Evolutionary conservation across 2,113 vertebrate species (phyloP).

Genomic region (Mugil cephalus): DNA sequence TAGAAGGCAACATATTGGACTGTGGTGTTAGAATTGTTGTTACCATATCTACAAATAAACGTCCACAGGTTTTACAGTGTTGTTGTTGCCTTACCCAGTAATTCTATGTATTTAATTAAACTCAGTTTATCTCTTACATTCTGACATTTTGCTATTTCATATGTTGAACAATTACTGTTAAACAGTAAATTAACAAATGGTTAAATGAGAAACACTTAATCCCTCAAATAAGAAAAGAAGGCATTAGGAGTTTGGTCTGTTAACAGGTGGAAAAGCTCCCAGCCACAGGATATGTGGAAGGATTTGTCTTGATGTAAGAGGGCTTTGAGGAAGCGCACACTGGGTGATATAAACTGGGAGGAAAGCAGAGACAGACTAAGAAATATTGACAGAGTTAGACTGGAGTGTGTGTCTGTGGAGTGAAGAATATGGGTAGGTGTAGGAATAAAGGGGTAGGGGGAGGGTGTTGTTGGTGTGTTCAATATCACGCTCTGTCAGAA

Average conservation of each 20-base stretch:
- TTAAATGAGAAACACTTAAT: slow-evolving; percentile 19
- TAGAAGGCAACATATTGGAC: no score
- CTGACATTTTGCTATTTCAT: no score
- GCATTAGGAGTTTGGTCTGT: slow-evolving; percentile 6
- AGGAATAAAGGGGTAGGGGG: not conserved
- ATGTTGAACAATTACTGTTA: no score
- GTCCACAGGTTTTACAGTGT: no score
- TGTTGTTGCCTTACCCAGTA: not conserved
- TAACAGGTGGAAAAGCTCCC: slow-evolving; percentile 6
- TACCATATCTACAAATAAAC: no score
- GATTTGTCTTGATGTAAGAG: slow-evolving; percentile 34
- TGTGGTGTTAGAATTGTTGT: no score
- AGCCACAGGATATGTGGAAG: slow-evolving; percentile 22
- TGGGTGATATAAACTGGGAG: slow-evolving; percentile 28
- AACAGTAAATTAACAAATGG: not conserved
- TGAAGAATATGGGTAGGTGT: slow-evolving; percentile 45
- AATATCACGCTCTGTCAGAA: slow-evolving; percentile 70
- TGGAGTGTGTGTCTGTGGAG: slow-evolving; percentile 48
- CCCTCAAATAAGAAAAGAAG: slow-evolving; percentile 14
- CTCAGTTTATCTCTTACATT: no score
- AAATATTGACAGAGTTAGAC: slow-evolving; percentile 59
- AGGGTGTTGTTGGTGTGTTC: slow-evolving; percentile 57
- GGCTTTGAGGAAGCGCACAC: slow-evolving; percentile 28
- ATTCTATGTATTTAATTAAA: not conserved
- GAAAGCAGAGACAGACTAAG: slow-evolving; percentile 34